These are phyloP conservation scores for Sceloporus undulatus DNA, from an alignment of 2,113 vertebrate species.

Conservation along the genomic window DNA sequence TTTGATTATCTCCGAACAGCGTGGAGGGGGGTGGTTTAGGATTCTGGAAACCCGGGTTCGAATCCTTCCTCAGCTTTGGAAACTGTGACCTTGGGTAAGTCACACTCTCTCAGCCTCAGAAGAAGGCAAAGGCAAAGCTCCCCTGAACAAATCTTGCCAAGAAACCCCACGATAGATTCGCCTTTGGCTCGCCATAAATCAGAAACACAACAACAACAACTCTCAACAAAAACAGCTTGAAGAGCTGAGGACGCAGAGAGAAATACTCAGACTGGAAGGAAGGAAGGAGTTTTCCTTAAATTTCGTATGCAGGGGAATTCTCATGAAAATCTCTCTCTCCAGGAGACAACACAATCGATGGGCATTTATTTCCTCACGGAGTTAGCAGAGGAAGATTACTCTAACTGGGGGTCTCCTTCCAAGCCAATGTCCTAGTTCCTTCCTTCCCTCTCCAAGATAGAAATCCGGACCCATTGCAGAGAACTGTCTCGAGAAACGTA, in stretches of 20 bases:
- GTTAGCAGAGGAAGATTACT: constrained; percentile 59
- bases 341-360: constrained; percentile 44
- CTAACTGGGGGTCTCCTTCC: constrained; percentile 31
- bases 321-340: constrained; percentile 64
- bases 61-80: too few species aligned
- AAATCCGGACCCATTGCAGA: constrained; percentile 70
- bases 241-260: constrained; percentile 16
- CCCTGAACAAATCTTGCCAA: too few species aligned
- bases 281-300: constrained; percentile 33
- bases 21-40: not conserved
- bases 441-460: constrained; percentile 51
- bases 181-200: too few species aligned
- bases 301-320: constrained; percentile 56
- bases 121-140: too few species aligned
- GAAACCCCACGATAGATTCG: too few species aligned
- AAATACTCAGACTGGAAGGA: constrained; percentile 25
- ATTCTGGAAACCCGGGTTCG: too few species aligned
- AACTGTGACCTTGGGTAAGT: too few species aligned
- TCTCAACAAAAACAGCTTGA: constrained; percentile 4
- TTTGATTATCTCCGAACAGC: not conserved
- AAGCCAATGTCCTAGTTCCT: constrained; percentile 32
- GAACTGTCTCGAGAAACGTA: constrained; percentile 61
- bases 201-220: too few species aligned
- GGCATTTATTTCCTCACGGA: constrained; percentile 63
- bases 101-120: too few species aligned